A percentile compares a stretch with the other conserved stretches of the same genome.
Conservation (phyloP, 2,888 invertebrate species). For the Mesoligia furuncula region DNA sequence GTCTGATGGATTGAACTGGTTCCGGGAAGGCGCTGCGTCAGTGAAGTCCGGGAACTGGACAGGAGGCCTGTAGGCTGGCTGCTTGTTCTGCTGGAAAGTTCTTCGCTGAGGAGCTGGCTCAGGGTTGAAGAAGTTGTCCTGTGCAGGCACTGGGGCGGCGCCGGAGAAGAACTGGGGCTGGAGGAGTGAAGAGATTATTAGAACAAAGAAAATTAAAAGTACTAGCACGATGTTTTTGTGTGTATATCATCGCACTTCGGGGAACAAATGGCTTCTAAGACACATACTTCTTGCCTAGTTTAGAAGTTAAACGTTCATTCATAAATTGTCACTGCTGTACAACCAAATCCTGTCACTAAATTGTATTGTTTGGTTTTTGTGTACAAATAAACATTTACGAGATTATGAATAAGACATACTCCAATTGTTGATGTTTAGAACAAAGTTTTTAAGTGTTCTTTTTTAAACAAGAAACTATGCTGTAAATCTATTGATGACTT, state of each 20-base stretch:
- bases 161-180: slow-evolving; percentile 88
- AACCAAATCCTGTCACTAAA: too few relatives aligned
- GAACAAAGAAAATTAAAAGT: too few relatives aligned
- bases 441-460: not conserved
- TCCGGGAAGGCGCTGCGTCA: slow-evolving; percentile 65
- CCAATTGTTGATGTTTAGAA: not conserved
- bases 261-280: too few relatives aligned
- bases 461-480: not conserved
- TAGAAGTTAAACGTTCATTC: too few relatives aligned
- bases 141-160: slow-evolving; percentile 79
- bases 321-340: too few relatives aligned
- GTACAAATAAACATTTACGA: too few relatives aligned
- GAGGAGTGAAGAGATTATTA: not conserved
- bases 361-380: too few relatives aligned
- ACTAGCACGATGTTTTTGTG: too few relatives aligned
- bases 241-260: too few relatives aligned
- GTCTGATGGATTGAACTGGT: slow-evolving; percentile 2
- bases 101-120: slow-evolving; percentile 75
- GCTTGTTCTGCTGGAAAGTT: slow-evolving; percentile 80
- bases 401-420: not conserved
- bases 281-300: too few relatives aligned
- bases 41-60: slow-evolving; percentile 73
- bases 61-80: slow-evolving; percentile 80
- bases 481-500: not conserved
- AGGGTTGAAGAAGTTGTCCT: slow-evolving; percentile 82